Base-by-base conservation (phyloP, 2,797 vertebrate genomes). In the Podarcis siculus region DNA sequence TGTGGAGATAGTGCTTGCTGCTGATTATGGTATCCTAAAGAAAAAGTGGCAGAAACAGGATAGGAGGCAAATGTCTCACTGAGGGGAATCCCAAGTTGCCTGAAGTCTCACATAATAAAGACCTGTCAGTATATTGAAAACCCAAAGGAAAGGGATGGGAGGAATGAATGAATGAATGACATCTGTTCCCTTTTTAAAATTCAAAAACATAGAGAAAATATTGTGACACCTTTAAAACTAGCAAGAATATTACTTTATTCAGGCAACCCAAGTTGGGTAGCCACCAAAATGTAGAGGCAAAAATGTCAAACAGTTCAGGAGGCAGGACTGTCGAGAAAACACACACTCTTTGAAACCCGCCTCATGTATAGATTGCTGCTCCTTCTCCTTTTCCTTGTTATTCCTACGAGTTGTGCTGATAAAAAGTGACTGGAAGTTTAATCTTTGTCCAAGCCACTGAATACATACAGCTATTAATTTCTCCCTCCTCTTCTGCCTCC, bases 361-460 rank as follows among this genome's bases (percentile, higher is more conserved):
- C 90, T 87, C 73, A 69, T 30, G 25, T 75, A 23, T 61, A 23
- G 12, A 49, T 79, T 71, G 92, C 87, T 91, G 83, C 1, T 83
- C 37, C 78, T 91, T 92, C 82, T 92, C 93, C 92, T 91, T 89
- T 71, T 1, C 0, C 64, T 91, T 71, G 0, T 91, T 69, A 0
- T 86, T 88, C 91, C 82, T 15, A 55, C 42, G 83, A 89, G 82
- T 78, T 82, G 3, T 91, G 85, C 85, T 93, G 93, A 95, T 92
- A 94, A 92, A 64, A 94, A 95, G 90, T 87, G 79, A 88, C 79
- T 69, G 85, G 83, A 92, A 81, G 67, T 87, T 55, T 93, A 88
- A 92, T 94, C 89, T 85, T 93, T 93, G 71, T 69, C 73, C 78
- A 86, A 78, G 79, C 64, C 91, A 93, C 93, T 93, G 89, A 91